These are phyloP conservation scores for Nephrotoma flavescens DNA, from an alignment of 2,888 invertebrate genomes.

Conservation along the genomic window DNA sequence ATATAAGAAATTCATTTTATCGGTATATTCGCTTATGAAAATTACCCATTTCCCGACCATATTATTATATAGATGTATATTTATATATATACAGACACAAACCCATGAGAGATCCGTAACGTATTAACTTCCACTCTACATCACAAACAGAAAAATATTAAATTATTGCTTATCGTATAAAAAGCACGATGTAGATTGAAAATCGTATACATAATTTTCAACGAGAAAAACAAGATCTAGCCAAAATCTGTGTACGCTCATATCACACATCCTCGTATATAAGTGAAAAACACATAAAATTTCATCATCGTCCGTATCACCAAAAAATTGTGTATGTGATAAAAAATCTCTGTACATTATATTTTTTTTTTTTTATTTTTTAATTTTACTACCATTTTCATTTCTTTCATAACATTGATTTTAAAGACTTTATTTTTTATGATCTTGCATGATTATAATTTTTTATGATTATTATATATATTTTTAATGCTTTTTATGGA, in stretches of 20 bases:
- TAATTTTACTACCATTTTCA: background rate
- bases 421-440: background rate
- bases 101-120: background rate
- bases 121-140: background rate
- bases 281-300: background rate
- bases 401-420: background rate
- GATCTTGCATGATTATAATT: background rate
- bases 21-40: background rate
- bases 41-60: background rate
- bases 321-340: background rate
- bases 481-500: background rate
- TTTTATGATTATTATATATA: background rate
- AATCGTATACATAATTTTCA: background rate
- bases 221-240: background rate
- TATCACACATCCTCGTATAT: background rate
- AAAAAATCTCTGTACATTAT: background rate
- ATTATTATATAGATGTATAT: too few species aligned
- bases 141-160: too few species aligned
- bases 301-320: background rate
- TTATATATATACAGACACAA: too few species aligned
- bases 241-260: background rate
- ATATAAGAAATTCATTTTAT: background rate
- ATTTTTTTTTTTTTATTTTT: background rate
- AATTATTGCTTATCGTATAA: too few species aligned
- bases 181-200: background rate